Base-by-base conservation (phyloP, 2,888 invertebrate genomes). In the Eupsilia transversa region DNA sequence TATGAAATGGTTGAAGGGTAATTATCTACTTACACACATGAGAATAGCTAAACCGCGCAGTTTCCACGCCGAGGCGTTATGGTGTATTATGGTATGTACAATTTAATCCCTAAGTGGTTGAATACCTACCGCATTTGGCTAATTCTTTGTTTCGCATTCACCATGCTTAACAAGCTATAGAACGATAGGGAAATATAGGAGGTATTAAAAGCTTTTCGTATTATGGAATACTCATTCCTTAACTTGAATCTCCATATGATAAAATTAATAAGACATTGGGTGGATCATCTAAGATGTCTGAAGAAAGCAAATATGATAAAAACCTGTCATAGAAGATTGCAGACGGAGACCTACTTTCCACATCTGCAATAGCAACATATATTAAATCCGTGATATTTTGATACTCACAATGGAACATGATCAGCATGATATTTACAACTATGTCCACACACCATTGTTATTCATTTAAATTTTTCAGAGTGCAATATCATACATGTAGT, bases 401-500 rank as follows among this genome's bases (percentile, higher is more conserved):
- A n/a, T 57, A 35, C 38, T 9, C 23, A 14, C 27, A 59, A 27
- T 43, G 0, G 41, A 56, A 71, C 27, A 0, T 72, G 41, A 74
- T 35, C 46, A 56, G 20, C 20, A 54, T 76, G 81, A 20, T 56
- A 74, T 49, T 66, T 56, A 61, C 35, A 65, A 46, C 38, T 63
- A 69, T 61, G 38, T 17, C 14, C 30, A 52, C 38, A 33, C 27
- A 59, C 38, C 0, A 10, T 54, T 82, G 35, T 61, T 77, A 63
- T 57, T 61, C 30, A 23, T 46, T 54, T 46, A 52, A 52, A 59
- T 82, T 70, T 57, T 43, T 75, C 66, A 49, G 33, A 38, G 27
- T 49, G 63, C 63, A 65, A 56, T 75, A 60, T 27, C n/a, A 69
- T 56, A 49, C 38, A 27, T 68, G 72, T 74, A 71, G 57, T 69